Evolutionary conservation across 2,113 vertebrate genomes (phyloP).

Genomic region (Syngnathus scovelli): DNA sequence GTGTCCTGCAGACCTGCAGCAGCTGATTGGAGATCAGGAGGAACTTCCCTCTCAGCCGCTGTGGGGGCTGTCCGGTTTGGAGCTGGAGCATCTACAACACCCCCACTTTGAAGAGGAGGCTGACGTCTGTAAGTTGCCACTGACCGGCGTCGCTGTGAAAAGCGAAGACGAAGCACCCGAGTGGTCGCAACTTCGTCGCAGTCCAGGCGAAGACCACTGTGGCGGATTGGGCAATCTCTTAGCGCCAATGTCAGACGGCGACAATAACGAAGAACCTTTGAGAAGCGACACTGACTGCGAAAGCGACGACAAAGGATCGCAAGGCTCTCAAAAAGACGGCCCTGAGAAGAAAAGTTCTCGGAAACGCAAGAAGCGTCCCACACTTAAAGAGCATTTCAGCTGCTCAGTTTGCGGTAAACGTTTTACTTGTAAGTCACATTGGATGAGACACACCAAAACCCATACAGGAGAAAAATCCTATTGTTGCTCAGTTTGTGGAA

Average conservation of each 20-base stretch:
- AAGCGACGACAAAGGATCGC: neutral
- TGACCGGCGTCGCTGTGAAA: neutral
- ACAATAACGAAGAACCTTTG: neutral
- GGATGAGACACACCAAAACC: neutral
- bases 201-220: neutral
- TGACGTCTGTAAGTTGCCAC: neutral
- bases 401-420: neutral
- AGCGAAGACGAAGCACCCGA: neutral
- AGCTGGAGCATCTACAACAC: neutral
- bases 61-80: neutral
- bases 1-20: conserved; percentile 1
- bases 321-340: neutral
- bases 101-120: neutral
- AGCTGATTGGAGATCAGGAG: neutral
- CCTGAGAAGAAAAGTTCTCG: neutral
- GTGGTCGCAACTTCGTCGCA: neutral
- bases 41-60: neutral
- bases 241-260: neutral
- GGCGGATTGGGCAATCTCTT: neutral
- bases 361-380: neutral
- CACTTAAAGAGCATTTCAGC: neutral
- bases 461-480: neutral
- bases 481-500: neutral
- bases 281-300: neutral
- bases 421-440: neutral